Conservation (phyloP, 1,140 invertebrate species). For the Bombus turneri region DNA sequence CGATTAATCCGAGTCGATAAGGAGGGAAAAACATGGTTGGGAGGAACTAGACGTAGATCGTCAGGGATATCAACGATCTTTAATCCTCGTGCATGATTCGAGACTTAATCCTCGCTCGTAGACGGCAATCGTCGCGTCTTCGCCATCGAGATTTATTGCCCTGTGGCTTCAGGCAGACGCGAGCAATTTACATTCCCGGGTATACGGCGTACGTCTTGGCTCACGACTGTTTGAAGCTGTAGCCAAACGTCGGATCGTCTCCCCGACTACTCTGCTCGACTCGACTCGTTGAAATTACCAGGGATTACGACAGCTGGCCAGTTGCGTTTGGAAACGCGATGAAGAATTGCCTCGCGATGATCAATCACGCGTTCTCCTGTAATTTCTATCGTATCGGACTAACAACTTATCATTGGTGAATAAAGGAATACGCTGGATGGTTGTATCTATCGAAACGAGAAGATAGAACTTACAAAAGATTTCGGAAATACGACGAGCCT, state of each 20-base stretch:
- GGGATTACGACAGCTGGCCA: constrained; percentile 58
- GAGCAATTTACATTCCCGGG: constrained; percentile 77
- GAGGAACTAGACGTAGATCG: not conserved
- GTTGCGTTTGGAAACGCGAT: constrained; percentile 16
- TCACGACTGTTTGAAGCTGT: constrained; percentile 53
- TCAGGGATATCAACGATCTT: constrained; percentile 43
- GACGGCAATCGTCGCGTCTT: constrained; percentile 77
- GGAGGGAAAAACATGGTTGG: too few species aligned
- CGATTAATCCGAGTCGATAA: constrained; percentile 9
- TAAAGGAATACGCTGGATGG: not conserved
- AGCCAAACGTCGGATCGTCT: constrained; percentile 63
- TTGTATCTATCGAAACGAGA: not conserved
- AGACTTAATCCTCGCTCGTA: constrained; percentile 69
- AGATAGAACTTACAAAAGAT: not conserved
- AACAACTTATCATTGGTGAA: not conserved
- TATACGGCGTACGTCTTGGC: constrained; percentile 49
- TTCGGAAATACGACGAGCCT: not conserved
- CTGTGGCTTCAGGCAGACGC: constrained; percentile 70
- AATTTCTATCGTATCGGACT: not conserved
- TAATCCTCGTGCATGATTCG: constrained; percentile 68
- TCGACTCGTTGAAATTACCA: constrained; percentile 62
- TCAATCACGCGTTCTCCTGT: not conserved
- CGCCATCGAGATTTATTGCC: constrained; percentile 75
- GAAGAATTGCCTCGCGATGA: not conserved
- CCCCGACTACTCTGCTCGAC: constrained; percentile 37